phyloP scores from a whole-genome alignment of 2,113 vertebrate species.

The Petromus typicus region DNA sequence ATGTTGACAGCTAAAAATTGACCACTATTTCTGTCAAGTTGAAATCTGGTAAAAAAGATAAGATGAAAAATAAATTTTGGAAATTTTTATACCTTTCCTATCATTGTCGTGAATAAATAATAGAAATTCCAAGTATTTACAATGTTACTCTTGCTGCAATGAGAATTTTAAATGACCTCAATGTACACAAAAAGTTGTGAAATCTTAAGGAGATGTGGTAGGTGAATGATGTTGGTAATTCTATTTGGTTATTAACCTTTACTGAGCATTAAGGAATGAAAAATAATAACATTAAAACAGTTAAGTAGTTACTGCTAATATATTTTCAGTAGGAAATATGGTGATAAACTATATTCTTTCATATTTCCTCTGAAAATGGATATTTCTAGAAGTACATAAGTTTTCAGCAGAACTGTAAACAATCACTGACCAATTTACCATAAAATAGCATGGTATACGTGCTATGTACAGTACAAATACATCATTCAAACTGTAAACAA shows the following conservation, averaged over 20 bases:
- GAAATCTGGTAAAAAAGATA: not conserved
- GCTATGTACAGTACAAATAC: not conserved
- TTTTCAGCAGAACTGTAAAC: not conserved
- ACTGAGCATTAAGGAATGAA: not conserved
- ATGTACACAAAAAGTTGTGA: not conserved
- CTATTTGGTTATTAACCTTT: not conserved
- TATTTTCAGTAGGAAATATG: not conserved
- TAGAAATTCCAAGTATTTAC: not conserved
- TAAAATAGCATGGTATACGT: not conserved
- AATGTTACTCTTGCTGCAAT: not conserved
- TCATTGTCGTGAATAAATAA: not conserved
- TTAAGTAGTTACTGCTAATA: not conserved
- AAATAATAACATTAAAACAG: not conserved
- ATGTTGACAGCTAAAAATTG: slow-evolving; percentile 25
- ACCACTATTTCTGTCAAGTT: slow-evolving; percentile 12
- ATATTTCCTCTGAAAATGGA: not conserved
- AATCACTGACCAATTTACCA: not conserved
- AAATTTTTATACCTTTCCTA: not conserved
- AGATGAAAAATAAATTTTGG: not conserved
- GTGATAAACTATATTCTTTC: not conserved
- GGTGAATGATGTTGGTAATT: not conserved
- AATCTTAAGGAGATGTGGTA: not conserved
- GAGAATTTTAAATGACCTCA: not conserved
- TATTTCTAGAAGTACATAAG: not conserved
- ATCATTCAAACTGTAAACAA: not conserved